Evolutionary conservation across 2,113 vertebrate genomes (phyloP).

Genomic region (Calyptomena viridis): DNA sequence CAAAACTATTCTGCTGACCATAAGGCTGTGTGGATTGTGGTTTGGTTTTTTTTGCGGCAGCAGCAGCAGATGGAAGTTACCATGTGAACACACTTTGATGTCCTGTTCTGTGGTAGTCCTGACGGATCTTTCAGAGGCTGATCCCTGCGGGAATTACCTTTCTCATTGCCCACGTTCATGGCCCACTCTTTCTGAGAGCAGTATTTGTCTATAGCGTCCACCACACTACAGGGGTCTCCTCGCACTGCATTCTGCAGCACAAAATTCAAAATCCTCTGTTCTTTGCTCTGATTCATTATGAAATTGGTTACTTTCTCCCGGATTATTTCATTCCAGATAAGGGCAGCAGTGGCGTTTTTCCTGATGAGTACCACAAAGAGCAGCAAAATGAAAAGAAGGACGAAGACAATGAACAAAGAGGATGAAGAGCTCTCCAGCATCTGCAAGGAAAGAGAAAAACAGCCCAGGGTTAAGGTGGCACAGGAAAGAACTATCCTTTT

Average conservation of each 20-base stretch:
- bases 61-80: not conserved
- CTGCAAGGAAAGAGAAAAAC: slow-evolving; percentile 56
- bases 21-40: not conserved
- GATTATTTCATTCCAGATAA: slow-evolving; percentile 66
- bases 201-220: slow-evolving; percentile 80
- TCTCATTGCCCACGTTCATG: slow-evolving; percentile 87
- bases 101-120: not conserved
- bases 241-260: slow-evolving; percentile 79
- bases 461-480: slow-evolving; percentile 40
- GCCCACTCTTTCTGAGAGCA: slow-evolving; percentile 86
- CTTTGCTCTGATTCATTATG: slow-evolving; percentile 67
- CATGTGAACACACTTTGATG: not conserved
- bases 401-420: slow-evolving; percentile 6
- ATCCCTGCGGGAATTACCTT: slow-evolving; percentile 73
- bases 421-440: slow-evolving; percentile 64
- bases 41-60: not conserved
- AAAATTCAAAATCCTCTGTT: slow-evolving; percentile 77
- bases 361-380: slow-evolving; percentile 31
- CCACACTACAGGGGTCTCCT: slow-evolving; percentile 81
- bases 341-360: not conserved
- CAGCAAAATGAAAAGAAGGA: slow-evolving; percentile 47
- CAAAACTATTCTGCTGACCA: not conserved
- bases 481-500: not conserved
- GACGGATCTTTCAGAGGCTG: not conserved
- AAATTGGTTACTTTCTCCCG: slow-evolving; percentile 58